These are phyloP conservation scores for Crypturellus tataupa DNA, from an alignment of 2,797 vertebrate species.

Conservation along the genomic window DNA sequence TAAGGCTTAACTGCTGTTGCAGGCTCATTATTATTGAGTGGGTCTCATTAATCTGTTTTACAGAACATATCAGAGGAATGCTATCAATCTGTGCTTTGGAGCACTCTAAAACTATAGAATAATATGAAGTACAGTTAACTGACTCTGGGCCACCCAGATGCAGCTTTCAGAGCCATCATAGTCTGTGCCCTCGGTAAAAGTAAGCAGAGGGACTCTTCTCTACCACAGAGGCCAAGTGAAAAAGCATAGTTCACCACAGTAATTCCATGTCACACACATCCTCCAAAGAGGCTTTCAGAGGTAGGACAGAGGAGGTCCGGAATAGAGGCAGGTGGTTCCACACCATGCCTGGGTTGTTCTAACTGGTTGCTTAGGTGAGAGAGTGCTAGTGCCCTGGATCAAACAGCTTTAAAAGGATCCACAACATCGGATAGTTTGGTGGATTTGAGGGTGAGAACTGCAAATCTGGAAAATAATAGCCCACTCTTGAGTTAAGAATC, in stretches of 20 bases:
- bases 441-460: background rate
- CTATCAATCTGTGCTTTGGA: background rate
- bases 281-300: background rate
- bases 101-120: background rate
- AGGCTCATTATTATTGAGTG: background rate
- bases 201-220: background rate
- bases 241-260: background rate
- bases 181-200: background rate
- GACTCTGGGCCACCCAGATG: background rate
- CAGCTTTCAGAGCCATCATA: background rate
- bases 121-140: background rate
- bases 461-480: background rate
- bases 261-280: background rate
- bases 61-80: background rate
- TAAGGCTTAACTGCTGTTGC: background rate
- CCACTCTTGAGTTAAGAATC: background rate
- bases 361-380: background rate
- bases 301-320: background rate
- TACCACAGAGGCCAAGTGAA: background rate
- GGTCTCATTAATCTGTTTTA: background rate
- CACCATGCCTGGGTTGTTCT: background rate
- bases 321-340: background rate
- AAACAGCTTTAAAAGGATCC: background rate
- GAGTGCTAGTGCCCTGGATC: background rate
- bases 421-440: background rate